Conservation (phyloP, 1,140 invertebrate genomes). For the Musca vetustissima region DNA sequence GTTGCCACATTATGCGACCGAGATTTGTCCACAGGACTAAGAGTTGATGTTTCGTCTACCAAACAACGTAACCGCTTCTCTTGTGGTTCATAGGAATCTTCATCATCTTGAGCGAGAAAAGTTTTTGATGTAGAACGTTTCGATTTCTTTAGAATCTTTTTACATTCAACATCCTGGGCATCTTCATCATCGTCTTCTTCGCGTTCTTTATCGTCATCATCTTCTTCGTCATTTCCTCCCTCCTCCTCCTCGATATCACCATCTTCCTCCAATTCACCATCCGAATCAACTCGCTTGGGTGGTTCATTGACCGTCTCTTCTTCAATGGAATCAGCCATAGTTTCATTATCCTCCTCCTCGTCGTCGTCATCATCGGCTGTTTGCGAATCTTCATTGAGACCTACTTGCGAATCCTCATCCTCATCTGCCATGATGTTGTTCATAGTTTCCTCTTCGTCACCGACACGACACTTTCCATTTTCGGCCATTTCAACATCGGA, state of each 20-base stretch:
- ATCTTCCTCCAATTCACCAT: constrained; percentile 42
- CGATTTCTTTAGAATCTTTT: neutral
- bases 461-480: neutral
- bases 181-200: constrained; percentile 35
- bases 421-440: neutral
- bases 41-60: neutral
- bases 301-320: constrained; percentile 26
- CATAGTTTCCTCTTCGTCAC: constrained; percentile 12
- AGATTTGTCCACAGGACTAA: constrained; percentile 15
- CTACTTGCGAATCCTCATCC: constrained; percentile 3
- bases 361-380: constrained; percentile 34
- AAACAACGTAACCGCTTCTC: neutral
- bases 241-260: constrained; percentile 38
- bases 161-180: constrained; percentile 33
- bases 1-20: constrained; percentile 17
- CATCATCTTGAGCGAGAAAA: neutral
- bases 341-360: constrained; percentile 31
- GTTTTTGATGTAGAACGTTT: neutral
- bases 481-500: constrained; percentile 23
- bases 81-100: constrained; percentile 14
- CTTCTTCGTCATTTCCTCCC: constrained; percentile 34
- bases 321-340: constrained; percentile 38
- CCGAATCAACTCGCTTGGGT: constrained; percentile 24
- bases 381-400: neutral
- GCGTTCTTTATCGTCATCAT: constrained; percentile 29